Evolutionary conservation across 2,888 invertebrate genomes (phyloP), one percentile per base, ranked within the genome.

Genomic region (Cantharis rustica): DNA sequence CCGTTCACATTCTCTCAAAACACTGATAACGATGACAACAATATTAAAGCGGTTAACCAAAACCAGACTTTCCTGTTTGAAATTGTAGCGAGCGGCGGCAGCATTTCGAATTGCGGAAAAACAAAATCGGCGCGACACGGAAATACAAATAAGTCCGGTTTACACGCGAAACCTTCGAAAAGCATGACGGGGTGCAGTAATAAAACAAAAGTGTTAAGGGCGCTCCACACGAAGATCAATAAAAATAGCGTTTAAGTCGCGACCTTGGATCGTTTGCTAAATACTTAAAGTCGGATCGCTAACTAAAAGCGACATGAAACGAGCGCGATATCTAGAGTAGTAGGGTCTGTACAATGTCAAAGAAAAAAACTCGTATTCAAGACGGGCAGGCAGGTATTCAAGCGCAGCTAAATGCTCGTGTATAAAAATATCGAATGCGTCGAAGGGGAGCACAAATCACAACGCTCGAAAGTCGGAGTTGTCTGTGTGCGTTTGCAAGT

Each of bases 401-500:
- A 70, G 70, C 61, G 70, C 61, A 70, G 62, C 61, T 62, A 70
- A 70, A 70, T 70, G 70, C 20, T 70, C 61, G 61, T 15, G 61
- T 70, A n/a, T n/a, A 47, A 47, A 47, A 47, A 47, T n/a, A 47
- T n/a, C 47, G 47, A 47, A 47, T 47, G 47, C 47, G 47, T 47
- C 7, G 47, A 47, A 47, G 73, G 68, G 69, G 17, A 61, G 61
- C 73, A 73, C 76, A 76, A 76, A 76, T 76, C 73, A 68, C 73
- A 76, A 76, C 71, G 71, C 71, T 71, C 47, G 68, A 47, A 27
- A 61, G 68, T 13, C 69, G 71, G 69, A 69, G 68, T 75, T 77
- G 75, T 75, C 72, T 70, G 71, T 69, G 61, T 73, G 73, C 61
- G 69, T 62, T 68, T 81, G 81, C 79, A 83, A 85, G 86, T 86